These are phyloP conservation scores for Dysidea cf. avara DNA, from an alignment of 37 sponge, comb jelly and placozoan genomes.

Conservation along the genomic window DNA sequence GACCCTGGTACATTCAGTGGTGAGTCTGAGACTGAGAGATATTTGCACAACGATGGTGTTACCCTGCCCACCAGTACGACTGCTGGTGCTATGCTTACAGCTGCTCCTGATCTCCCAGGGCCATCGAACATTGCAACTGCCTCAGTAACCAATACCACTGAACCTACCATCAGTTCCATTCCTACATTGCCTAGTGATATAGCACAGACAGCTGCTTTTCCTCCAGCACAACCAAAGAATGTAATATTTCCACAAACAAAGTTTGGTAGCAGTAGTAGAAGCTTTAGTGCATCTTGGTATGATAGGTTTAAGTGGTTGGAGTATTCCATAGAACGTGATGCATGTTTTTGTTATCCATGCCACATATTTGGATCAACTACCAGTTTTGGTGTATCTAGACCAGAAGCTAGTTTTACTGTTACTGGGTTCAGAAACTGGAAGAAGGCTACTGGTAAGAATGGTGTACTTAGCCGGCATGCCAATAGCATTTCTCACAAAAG, in stretches of 20 bases:
- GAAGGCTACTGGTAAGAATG: slow-evolving; percentile 28
- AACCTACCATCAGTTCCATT: too few relatives aligned
- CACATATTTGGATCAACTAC: slow-evolving; percentile 1
- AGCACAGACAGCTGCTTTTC: slow-evolving; percentile 29
- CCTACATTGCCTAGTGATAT: slow-evolving; percentile 25
- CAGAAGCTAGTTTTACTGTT: slow-evolving; percentile 13
- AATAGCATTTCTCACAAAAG: too few relatives aligned
- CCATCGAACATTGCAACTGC: too few relatives aligned
- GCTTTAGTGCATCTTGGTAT: slow-evolving; percentile 60
- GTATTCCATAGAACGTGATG: too few relatives aligned
- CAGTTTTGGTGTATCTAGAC: slow-evolving; percentile 5
- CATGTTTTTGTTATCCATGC: slow-evolving; percentile 25
- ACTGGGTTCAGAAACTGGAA: slow-evolving; percentile 26
- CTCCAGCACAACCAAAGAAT: slow-evolving; percentile 36
- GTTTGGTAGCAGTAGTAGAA: slow-evolving; percentile 36
- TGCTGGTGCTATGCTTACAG: too few relatives aligned
- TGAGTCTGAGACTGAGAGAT: too few relatives aligned
- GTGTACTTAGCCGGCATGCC: slow-evolving; percentile 1
- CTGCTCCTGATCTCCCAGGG: too few relatives aligned
- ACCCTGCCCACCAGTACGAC: too few relatives aligned
- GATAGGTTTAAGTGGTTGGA: slow-evolving; percentile 35
- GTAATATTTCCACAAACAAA: slow-evolving; percentile 42
- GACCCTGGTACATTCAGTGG: too few relatives aligned
- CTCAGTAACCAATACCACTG: too few relatives aligned
- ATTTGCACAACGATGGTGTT: too few relatives aligned